A percentile compares a stretch with the other conserved stretches of the same genome.
phyloP scores from a whole-genome alignment of 1,140 invertebrate genomes.

The Drosophila busckii region DNA sequence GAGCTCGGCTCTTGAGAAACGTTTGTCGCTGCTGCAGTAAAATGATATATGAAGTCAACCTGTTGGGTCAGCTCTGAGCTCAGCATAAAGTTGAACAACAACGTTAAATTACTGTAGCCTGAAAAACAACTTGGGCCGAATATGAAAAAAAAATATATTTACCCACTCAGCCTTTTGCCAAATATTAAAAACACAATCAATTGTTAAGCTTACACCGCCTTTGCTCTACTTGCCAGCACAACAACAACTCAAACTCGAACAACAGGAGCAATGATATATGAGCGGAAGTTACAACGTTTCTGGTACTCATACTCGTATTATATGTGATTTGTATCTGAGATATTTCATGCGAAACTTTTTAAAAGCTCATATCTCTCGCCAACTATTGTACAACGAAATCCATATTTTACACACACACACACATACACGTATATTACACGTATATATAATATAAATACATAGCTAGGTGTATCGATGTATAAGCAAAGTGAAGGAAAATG shows the following conservation, averaged over 20 bases:
- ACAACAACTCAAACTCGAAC: too few relatives aligned
- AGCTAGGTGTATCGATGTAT: background rate
- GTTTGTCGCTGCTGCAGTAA: constrained; percentile 4
- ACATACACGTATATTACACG: too few relatives aligned
- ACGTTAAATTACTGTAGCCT: too few relatives aligned
- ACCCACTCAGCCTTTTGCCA: too few relatives aligned
- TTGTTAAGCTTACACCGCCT: too few relatives aligned
- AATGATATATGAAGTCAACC: constrained; percentile 23
- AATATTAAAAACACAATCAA: too few relatives aligned
- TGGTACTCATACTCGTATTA: constrained; percentile 35
- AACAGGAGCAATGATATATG: constrained; percentile 20
- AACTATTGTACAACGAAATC: constrained; percentile 25
- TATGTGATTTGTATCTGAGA: constrained; percentile 41
- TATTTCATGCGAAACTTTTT: constrained; percentile 54
- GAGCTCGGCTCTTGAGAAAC: constrained; percentile 26
- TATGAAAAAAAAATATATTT: too few relatives aligned
- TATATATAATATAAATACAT: background rate
- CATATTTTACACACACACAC: constrained; percentile 12
- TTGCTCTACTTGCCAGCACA: too few relatives aligned
- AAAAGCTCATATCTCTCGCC: constrained; percentile 60
- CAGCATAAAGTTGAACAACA: background rate
- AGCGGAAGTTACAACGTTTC: constrained; percentile 22
- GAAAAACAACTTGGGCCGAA: too few relatives aligned
- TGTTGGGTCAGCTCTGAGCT: constrained; percentile 5
- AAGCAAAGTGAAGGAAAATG: constrained; percentile 3